Evolutionary conservation across 2,888 invertebrate species (phyloP), one percentile per base, ranked within the genome.

Genomic region (Miltochrista miniata): DNA sequence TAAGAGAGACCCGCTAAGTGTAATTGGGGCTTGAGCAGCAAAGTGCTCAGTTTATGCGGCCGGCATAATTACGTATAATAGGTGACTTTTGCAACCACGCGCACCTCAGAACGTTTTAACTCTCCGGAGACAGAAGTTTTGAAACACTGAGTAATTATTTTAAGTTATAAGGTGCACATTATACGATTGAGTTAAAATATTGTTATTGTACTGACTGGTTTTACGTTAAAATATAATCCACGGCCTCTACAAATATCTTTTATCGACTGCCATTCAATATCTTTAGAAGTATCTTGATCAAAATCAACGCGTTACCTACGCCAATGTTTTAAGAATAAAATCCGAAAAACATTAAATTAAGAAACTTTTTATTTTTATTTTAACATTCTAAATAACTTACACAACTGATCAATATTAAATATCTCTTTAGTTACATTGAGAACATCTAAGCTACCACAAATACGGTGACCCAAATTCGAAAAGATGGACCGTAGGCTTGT

Each of bases 61-160:
- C 83, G 30, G 76, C 82, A 84, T 90, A 89, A 90, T 90, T 88
- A 81, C 78, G 68, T 79, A 80, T 88, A 89, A 88, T 88, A 86
- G 86, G 82, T 73, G 80, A 82, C 83, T 86, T 86, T 86, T 84
- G 87, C 86, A 87, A 86, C 77, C 76, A 81, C 83, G 81, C 82
- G 81, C 76, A 81, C 76, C 81, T 24, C 76, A 73, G 83, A 85
- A 87, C 85, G 74, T 83, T 84, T 24, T 79, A 77, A 79, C 75
- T 84, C 79, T 68, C 59, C 72, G 64, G 74, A 77, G 81, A 81
- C 80, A 82, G 79, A 84, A 83, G 74, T 85, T 87, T 84, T 83
- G 76, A 83, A 83, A 82, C 75, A 74, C 68, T 75, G 63, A 74
- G 69, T 76, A 79, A 81, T 81, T 79, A 81, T 75, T 79, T 78